These are phyloP conservation scores for Scortum barcoo DNA, from an alignment of 2,113 vertebrate genomes.

Conservation along the genomic window DNA sequence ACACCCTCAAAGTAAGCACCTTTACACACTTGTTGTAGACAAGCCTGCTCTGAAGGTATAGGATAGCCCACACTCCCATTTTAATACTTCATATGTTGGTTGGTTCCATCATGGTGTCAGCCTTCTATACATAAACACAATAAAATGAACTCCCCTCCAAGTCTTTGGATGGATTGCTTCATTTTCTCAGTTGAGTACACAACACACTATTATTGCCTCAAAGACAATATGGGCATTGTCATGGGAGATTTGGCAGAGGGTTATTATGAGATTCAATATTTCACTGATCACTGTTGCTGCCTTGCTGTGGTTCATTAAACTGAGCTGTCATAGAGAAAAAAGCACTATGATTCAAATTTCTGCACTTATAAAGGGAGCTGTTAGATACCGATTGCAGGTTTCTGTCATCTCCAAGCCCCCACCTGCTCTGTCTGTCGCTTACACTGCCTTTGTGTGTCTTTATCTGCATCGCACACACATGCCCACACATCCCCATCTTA, in stretches of 20 bases:
- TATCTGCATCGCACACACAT: conserved; percentile 21
- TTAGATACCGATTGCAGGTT: background rate
- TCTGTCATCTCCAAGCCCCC: background rate
- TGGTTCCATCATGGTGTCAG: conserved; percentile 1
- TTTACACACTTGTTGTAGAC: background rate
- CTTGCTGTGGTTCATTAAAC: conserved; percentile 22
- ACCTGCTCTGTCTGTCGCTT: background rate
- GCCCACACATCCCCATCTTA: background rate
- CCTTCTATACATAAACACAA: background rate
- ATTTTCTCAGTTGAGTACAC: conserved; percentile 11
- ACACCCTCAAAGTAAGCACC: background rate
- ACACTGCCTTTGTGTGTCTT: background rate
- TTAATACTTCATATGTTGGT: background rate
- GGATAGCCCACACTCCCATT: background rate
- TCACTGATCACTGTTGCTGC: conserved; percentile 15
- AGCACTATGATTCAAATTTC: conserved; percentile 1
- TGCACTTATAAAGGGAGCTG: conserved; percentile 12
- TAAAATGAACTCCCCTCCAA: background rate
- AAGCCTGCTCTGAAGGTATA: background rate
- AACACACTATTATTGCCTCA: conserved; percentile 4
- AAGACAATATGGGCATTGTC: conserved; percentile 21
- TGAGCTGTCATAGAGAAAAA: conserved; percentile 22
- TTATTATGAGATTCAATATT: conserved; percentile 22
- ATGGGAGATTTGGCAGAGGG: conserved; percentile 1
- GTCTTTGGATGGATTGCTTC: conserved; percentile 27